These are phyloP conservation scores for Zoanthus sansibaricus DNA, from an alignment of 92 coral and sea anemone genomes.

Conservation along the genomic window DNA sequence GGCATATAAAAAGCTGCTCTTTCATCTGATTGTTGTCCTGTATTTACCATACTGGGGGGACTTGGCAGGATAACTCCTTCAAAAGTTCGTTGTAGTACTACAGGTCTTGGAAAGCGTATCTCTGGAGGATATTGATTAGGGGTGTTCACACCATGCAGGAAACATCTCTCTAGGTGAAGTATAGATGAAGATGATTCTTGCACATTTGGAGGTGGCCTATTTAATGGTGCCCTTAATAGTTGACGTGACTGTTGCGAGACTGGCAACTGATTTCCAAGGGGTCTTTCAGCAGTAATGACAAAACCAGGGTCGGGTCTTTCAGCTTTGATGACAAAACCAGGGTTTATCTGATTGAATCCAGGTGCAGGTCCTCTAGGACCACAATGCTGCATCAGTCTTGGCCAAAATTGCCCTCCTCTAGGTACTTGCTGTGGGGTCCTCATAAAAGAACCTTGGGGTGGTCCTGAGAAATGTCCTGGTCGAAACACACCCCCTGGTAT, in stretches of 20 bases:
- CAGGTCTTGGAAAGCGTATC: neutral
- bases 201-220: neutral
- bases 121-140: neutral
- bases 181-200: neutral
- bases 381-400: conserved; percentile 10
- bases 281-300: conserved; percentile 13
- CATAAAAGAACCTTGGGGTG: neutral
- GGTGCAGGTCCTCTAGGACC: conserved; percentile 22
- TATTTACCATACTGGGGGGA: neutral
- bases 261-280: neutral
- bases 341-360: conserved; percentile 10
- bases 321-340: neutral
- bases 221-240: neutral
- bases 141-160: neutral
- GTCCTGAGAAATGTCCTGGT: conserved; percentile 20
- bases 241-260: neutral
- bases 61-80: neutral
- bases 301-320: conserved; percentile 19
- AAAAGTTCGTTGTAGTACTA: neutral
- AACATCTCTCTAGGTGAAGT: neutral
- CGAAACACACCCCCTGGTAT: neutral
- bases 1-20: conserved; percentile 33
- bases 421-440: neutral
- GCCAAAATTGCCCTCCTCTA: conserved; percentile 22
- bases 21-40: neutral